Conservation (phyloP, 2,113 vertebrate genomes). For the Oenanthe melanoleuca region DNA sequence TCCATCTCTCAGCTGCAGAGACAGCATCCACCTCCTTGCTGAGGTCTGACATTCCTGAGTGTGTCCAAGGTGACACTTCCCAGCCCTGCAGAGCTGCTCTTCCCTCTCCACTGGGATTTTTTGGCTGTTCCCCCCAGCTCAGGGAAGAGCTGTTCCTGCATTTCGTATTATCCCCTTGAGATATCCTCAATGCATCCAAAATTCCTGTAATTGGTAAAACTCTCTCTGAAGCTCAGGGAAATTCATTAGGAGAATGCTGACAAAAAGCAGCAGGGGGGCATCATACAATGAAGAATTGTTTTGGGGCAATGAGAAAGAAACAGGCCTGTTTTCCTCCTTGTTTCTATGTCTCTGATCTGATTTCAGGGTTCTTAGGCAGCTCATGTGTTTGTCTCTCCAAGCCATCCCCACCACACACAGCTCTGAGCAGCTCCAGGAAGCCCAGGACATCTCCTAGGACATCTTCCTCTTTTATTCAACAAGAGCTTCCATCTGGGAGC, state of each 20-base stretch:
- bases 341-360: background rate
- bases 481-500: background rate
- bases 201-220: background rate
- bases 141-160: background rate
- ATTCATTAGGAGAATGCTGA: constrained; percentile 9
- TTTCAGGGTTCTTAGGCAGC: background rate
- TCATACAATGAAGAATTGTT: background rate
- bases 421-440: background rate
- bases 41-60: background rate
- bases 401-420: background rate
- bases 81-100: background rate
- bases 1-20: background rate
- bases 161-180: background rate
- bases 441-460: background rate
- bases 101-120: background rate
- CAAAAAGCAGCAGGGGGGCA: constrained; percentile 28
- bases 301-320: constrained; percentile 6
- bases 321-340: background rate
- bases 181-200: background rate
- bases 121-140: background rate
- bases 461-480: background rate
- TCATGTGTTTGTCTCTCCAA: background rate
- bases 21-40: background rate
- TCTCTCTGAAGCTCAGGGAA: background rate
- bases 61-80: background rate